Evolutionary conservation across 2,113 vertebrate genomes (phyloP).

Genomic region (Stigmatopora argus): DNA sequence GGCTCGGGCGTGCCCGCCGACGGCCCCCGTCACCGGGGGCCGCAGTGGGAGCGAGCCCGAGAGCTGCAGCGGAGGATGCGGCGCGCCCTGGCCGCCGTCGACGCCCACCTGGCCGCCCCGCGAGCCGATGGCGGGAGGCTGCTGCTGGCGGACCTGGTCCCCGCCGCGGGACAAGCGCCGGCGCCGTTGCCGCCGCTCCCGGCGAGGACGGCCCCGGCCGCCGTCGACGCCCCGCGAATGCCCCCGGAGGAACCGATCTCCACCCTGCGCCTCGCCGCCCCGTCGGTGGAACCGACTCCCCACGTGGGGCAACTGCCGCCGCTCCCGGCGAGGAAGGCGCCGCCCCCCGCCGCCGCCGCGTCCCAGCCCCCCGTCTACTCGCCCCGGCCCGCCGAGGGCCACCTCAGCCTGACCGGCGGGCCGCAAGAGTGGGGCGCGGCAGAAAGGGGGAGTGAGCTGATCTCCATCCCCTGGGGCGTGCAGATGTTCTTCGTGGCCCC

Average conservation of each 20-base stretch:
- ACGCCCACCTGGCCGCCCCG: constrained; percentile 65
- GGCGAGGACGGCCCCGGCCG: too few species aligned
- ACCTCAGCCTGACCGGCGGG: constrained; percentile 71
- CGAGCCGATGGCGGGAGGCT: constrained; percentile 8
- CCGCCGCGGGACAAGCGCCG: neutral
- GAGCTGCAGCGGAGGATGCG: constrained; percentile 84
- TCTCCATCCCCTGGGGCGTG: constrained; percentile 83
- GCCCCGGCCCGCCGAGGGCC: constrained; percentile 78
- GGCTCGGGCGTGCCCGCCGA: constrained; percentile 71
- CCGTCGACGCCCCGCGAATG: too few species aligned
- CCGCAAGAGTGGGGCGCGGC: neutral
- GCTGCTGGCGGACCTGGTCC: constrained; percentile 27
- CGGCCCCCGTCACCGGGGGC: constrained; percentile 58
- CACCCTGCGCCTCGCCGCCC: too few species aligned
- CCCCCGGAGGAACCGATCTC: too few species aligned
- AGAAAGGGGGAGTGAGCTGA: constrained; percentile 71
- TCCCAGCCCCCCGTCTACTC: constrained; percentile 88
- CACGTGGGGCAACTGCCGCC: constrained; percentile 30
- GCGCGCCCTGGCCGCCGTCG: constrained; percentile 74
- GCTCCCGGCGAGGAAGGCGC: constrained; percentile 29
- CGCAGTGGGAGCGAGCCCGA: constrained; percentile 77
- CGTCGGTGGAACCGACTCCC: constrained; percentile 45
- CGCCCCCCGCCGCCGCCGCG: constrained; percentile 33
- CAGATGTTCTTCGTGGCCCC: constrained; percentile 92
- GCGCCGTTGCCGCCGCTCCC: too few species aligned